Evolutionary conservation across 1,140 invertebrate genomes (phyloP), one percentile per base, ranked within the genome.

Genomic region (Drosophila insularis): DNA sequence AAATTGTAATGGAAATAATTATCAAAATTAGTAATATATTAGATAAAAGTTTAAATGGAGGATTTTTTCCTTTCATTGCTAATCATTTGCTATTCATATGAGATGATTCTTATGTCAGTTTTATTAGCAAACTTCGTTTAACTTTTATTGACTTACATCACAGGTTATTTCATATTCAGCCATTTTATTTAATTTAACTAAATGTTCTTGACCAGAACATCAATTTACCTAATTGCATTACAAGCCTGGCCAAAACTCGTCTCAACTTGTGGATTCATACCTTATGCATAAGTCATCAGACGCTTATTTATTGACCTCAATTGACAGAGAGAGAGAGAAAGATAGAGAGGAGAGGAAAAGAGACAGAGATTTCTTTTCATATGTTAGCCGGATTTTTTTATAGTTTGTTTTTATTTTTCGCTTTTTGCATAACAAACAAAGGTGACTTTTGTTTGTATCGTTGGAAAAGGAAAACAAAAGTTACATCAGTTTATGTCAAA

Each of bases 211-310:
- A 35, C 21, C 56, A 46, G 50, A 68, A 72, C 62, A 63, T 63
- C 65, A 68, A 73, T 73, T 73, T 73, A 32, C 31, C 54, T 68
- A 73, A 73, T 73, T 73, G 71, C 59, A 53, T 62, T 56, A 46
- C 55, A 62, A 19, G 37, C 39, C 8, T 8, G 43, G 43, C 43
- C 43, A 50, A 14, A 14, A 60, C 50, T 40, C 27, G 17, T 56
- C 14, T 39, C 19, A 56, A 59, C 50, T 56, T 59, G 17, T 19
- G 56, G 14, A 43, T 40, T 23, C 56, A 35, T 32, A 35, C 54
- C 79, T 87, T 76, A 86, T 86, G 82, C 82, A 86, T 87, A 79
- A 82, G 66, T 76, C 75, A 86, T 82, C 78, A 82, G 82, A 60
- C 63, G 35, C 54, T 63, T 73, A 85, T 84, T 70, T 78, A 82